Percentiles rank a stretch among this genome's conserved stretches.
phyloP scores from a whole-genome alignment of 2,888 invertebrate species.

The Yponomeuta plumbellus region DNA sequence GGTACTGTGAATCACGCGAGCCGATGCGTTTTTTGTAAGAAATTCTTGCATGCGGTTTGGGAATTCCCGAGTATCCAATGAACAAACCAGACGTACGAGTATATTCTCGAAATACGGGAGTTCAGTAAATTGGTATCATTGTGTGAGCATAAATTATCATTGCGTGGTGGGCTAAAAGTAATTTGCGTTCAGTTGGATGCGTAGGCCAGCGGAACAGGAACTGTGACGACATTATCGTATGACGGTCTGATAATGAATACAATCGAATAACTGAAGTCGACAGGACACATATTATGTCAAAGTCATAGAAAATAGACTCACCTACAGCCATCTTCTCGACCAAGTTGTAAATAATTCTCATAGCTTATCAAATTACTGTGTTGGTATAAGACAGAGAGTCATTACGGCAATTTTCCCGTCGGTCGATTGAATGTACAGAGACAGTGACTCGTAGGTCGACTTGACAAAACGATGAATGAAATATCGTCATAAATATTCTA shows the following conservation, averaged over 20 bases:
- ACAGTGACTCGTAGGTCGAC: not conserved
- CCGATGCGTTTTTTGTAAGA: not conserved
- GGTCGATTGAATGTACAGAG: not conserved
- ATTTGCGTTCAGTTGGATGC: not conserved
- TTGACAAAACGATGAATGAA: not conserved
- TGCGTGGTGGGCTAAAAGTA: not conserved
- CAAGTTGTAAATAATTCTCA: not conserved
- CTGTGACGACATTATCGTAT: not conserved
- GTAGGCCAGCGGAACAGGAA: not conserved
- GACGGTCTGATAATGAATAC: not conserved
- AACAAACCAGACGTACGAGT: too few species aligned
- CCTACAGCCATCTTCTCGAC: not conserved
- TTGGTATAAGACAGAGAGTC: not conserved
- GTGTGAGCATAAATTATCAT: too few species aligned
- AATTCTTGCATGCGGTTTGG: not conserved
- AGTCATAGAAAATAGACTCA: not conserved
- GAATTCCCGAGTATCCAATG: not conserved
- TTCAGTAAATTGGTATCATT: not conserved
- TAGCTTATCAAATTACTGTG: not conserved
- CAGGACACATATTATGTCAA: too few species aligned
- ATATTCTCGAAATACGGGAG: too few species aligned
- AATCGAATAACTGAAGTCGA: not conserved
- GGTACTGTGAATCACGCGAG: not conserved
- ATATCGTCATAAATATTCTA: too few species aligned
- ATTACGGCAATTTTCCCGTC: not conserved